Conservation (phyloP, 2,888 invertebrate genomes). For the Lottia scabra region DNA sequence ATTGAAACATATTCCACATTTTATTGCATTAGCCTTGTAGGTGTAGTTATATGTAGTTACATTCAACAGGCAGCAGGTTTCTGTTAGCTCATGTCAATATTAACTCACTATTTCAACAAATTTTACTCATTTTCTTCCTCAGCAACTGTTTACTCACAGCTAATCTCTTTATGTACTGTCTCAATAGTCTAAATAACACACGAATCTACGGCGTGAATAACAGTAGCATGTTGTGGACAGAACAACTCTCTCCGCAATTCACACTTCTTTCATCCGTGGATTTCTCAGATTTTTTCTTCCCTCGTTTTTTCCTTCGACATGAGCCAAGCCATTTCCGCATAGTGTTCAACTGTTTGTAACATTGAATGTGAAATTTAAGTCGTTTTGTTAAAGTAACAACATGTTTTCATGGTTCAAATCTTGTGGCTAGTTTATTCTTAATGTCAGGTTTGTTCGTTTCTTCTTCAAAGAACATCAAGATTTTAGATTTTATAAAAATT, state of each 20-base stretch:
- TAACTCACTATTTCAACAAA: conserved; percentile 1
- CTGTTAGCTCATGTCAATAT: background rate
- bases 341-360: background rate
- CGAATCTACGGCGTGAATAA: conserved; percentile 1
- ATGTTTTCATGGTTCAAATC: background rate
- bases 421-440: background rate
- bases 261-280: conserved; percentile 2
- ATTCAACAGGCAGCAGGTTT: background rate
- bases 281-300: background rate
- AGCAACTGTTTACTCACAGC: background rate
- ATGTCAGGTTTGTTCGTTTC: background rate
- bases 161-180: conserved; percentile 4
- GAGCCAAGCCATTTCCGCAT: background rate
- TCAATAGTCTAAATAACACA: conserved; percentile 1
- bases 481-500: background rate
- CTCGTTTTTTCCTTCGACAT: background rate
- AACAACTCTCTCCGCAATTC: background rate
- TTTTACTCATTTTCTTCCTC: background rate
- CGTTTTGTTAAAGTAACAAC: background rate
- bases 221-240: background rate
- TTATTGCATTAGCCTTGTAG: too few species aligned
- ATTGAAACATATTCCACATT: too few species aligned
- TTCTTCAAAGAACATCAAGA: background rate
- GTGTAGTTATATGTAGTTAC: background rate
- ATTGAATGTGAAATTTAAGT: background rate